These are phyloP conservation scores for Isotomurus palustris DNA, from an alignment of 2,888 invertebrate genomes.

Conservation along the genomic window DNA sequence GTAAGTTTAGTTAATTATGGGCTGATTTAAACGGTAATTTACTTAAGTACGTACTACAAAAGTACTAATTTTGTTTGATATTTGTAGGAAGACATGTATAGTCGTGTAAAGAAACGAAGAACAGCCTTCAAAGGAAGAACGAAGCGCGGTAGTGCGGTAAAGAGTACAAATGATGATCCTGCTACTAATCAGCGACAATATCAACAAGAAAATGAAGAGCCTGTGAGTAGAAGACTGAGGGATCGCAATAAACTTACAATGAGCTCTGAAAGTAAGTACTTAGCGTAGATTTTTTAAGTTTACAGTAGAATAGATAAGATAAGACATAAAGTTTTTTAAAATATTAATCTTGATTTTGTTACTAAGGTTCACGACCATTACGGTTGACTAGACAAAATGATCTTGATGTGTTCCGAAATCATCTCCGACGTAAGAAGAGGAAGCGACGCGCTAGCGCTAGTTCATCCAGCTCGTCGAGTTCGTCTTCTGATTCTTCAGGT, in stretches of 20 bases:
- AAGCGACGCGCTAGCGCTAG: neutral
- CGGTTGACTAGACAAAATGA: too few relatives aligned
- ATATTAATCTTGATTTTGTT: too few relatives aligned
- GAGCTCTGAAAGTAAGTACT: neutral
- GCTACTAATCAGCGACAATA: neutral
- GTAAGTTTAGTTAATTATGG: neutral
- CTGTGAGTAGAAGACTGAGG: slow-evolving; percentile 17
- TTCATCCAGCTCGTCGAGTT: slow-evolving; percentile 3
- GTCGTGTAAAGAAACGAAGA: slow-evolving; percentile 17
- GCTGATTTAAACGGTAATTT: neutral
- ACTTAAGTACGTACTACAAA: neutral
- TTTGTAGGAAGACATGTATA: slow-evolving; percentile 26
- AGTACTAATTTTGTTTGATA: too few relatives aligned
- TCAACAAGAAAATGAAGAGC: slow-evolving; percentile 9
- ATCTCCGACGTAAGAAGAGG: neutral
- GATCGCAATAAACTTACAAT: slow-evolving; percentile 12
- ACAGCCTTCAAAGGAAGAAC: neutral
- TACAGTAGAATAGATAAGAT: too few relatives aligned
- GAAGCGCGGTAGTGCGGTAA: slow-evolving; percentile 1
- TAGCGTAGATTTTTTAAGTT: neutral
- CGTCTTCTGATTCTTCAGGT: slow-evolving; percentile 5
- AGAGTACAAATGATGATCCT: slow-evolving; percentile 7
- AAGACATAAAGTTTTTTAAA: too few relatives aligned
- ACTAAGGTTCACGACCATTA: too few relatives aligned
- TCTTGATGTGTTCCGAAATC: neutral